Evolutionary conservation across 2,888 invertebrate species (phyloP).

Genomic region (Ariolimax columbianus): DNA sequence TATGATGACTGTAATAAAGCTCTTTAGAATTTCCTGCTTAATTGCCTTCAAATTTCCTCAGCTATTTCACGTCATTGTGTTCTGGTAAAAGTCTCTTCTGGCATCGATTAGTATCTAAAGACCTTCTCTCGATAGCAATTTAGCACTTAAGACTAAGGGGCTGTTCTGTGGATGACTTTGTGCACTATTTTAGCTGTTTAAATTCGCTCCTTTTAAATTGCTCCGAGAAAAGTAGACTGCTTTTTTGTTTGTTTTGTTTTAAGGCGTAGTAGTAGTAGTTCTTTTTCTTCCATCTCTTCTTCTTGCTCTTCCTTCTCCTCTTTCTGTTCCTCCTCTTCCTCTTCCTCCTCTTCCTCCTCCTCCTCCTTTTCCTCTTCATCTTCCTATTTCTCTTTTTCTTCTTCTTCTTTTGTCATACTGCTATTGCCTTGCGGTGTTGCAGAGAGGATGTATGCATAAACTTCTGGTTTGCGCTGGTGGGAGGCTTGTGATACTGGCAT

Average conservation of each 20-base stretch:
- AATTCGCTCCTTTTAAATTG: background rate
- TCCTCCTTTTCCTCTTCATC: background rate
- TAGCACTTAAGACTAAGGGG: background rate
- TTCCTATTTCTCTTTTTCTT: background rate
- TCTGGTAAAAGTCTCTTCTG: background rate
- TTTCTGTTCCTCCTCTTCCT: too few relatives aligned
- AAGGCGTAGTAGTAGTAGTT: background rate
- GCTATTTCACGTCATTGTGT: background rate
- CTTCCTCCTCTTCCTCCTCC: constrained; percentile 2
- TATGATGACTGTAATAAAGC: background rate
- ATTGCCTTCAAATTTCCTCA: background rate
- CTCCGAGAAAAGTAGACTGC: background rate
- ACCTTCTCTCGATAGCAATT: background rate
- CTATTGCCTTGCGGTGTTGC: too few relatives aligned
- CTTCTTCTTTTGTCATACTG: too few relatives aligned
- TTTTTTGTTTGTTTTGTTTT: background rate
- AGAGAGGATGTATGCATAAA: too few relatives aligned
- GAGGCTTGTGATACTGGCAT: too few relatives aligned
- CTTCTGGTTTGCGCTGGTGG: too few relatives aligned
- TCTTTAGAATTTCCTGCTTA: background rate
- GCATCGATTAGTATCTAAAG: background rate
- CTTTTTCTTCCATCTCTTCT: background rate
- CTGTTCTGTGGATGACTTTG: background rate
- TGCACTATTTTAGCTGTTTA: background rate
- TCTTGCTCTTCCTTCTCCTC: background rate